A percentile compares a stretch with the other conserved stretches of the same genome.
phyloP scores from a whole-genome alignment of 2,888 invertebrate genomes.

The Cacoxenus indagator region DNA sequence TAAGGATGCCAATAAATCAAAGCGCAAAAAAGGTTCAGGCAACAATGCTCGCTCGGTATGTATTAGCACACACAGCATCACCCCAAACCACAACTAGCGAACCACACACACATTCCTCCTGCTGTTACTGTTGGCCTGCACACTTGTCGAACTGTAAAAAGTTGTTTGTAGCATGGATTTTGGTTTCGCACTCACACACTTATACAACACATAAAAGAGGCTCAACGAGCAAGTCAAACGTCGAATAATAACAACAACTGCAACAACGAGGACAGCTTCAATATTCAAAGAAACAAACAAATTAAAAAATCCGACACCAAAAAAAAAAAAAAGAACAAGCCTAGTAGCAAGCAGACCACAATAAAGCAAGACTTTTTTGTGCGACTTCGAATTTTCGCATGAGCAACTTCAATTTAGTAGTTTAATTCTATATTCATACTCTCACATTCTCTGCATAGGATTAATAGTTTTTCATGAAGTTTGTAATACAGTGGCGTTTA shows the following conservation, averaged over 20 bases:
- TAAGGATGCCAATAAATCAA: constrained; percentile 64
- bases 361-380: too few relatives aligned
- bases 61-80: constrained; percentile 45
- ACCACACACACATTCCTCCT: background rate
- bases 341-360: too few relatives aligned
- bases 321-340: background rate
- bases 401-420: too few relatives aligned
- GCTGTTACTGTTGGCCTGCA: background rate
- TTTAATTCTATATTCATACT: too few relatives aligned
- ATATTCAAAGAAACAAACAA: background rate
- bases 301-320: constrained; percentile 11
- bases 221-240: constrained; percentile 10
- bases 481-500: too few relatives aligned
- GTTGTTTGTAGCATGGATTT: constrained; percentile 13
- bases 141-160: constrained; percentile 21
- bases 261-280: background rate
- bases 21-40: constrained; percentile 58
- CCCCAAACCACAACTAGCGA: constrained; percentile 11
- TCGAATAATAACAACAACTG: background rate
- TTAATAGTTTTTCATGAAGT: too few relatives aligned
- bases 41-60: constrained; percentile 60
- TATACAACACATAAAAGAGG: constrained; percentile 3
- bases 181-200: background rate
- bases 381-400: too few relatives aligned
- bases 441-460: too few relatives aligned